A percentile compares a stretch with the other conserved stretches of the same genome.
Conservation (phyloP, 2,888 invertebrate species). For the Girardia tigrina region DNA sequence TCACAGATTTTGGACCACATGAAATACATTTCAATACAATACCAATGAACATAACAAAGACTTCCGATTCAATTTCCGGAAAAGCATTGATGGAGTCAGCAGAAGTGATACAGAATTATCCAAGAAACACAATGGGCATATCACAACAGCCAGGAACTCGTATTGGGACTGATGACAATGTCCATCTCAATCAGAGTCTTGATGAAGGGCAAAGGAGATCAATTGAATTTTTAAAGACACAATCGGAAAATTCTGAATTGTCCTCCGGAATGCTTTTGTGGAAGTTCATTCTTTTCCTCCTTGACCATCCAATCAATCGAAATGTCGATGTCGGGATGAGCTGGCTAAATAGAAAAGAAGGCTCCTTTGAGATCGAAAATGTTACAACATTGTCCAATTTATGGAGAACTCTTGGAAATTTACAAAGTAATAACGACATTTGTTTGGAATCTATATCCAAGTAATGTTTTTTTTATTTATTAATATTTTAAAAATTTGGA, state of each 20-base stretch:
- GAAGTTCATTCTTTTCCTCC: constrained; percentile 1
- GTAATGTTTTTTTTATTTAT: background rate
- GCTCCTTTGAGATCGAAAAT: background rate
- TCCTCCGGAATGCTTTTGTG: background rate
- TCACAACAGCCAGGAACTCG: no score
- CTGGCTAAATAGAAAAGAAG: background rate
- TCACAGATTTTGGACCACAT: no score
- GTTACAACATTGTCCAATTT: background rate
- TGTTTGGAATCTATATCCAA: background rate
- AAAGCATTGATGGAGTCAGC: no score
- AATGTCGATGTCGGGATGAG: background rate
- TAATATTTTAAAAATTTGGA: background rate
- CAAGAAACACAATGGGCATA: no score
- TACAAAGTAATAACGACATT: background rate
- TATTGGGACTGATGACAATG: no score
- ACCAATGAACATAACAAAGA: no score
- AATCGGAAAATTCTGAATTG: background rate
- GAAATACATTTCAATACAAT: no score
- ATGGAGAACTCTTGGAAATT: background rate
- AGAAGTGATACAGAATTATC: no score
- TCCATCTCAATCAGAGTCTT: no score
- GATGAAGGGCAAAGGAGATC: background rate
- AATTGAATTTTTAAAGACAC: background rate
- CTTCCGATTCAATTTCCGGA: no score
- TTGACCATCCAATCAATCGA: background rate